Evolutionary conservation across 2,797 vertebrate genomes (phyloP).

Genomic region (Acrossocheilus fasciatus): DNA sequence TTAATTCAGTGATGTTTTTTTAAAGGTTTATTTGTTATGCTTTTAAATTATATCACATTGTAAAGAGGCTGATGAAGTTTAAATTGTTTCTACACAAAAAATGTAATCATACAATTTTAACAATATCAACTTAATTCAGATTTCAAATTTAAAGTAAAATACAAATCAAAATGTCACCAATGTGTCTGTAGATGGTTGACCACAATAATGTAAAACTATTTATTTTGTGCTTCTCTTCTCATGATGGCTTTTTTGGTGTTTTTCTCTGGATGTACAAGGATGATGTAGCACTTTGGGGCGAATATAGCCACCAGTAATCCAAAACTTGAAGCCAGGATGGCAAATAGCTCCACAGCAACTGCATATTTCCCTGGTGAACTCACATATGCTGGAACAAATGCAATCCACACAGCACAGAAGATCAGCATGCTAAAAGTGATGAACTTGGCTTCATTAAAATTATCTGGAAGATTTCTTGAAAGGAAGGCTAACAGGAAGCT

Average conservation of each 20-base stretch:
- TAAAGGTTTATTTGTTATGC: not conserved
- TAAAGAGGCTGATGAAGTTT: not conserved
- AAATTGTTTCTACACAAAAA: not conserved
- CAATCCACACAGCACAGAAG: slow-evolving; percentile 66
- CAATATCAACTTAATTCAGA: not conserved
- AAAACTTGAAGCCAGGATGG: slow-evolving; percentile 66
- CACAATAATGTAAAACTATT: not conserved
- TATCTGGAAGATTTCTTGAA: slow-evolving; percentile 63
- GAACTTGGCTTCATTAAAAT: slow-evolving; percentile 59
- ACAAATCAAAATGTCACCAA: not conserved
- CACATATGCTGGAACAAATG: slow-evolving; percentile 69
- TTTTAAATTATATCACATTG: not conserved
- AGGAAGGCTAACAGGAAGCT: not conserved
- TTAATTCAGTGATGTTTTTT: not conserved
- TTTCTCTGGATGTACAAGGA: slow-evolving; percentile 66
- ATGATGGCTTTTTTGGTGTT: slow-evolving; percentile 70
- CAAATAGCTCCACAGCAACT: slow-evolving; percentile 70
- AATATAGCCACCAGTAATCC: slow-evolving; percentile 70
- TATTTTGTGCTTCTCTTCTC: slow-evolving; percentile 46
- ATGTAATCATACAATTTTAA: not conserved
- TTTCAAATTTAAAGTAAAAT: not conserved
- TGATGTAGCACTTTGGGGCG: slow-evolving; percentile 68
- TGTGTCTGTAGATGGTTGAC: not conserved
- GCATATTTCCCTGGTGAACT: slow-evolving; percentile 70
- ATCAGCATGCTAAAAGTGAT: slow-evolving; percentile 72